Percentiles rank a stretch among this genome's conserved stretches.
Conservation (phyloP, 2,113 vertebrate species). For the Halichoeres trimaculatus region DNA sequence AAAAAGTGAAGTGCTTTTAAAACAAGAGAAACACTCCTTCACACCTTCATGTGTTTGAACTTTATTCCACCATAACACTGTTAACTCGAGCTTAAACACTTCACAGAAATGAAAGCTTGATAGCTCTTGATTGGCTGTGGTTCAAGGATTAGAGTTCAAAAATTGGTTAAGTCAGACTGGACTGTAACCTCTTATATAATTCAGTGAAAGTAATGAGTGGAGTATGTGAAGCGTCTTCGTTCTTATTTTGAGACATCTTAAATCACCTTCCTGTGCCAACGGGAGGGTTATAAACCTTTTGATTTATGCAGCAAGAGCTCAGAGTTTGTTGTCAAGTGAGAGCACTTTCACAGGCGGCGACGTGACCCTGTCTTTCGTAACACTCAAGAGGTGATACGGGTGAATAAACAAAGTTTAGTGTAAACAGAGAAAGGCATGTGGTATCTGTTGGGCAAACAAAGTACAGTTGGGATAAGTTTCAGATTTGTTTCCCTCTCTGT, state of each 20-base stretch:
- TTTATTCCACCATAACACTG: slow-evolving; percentile 8
- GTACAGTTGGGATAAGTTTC: neutral
- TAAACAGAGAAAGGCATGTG: neutral
- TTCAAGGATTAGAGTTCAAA: slow-evolving; percentile 41
- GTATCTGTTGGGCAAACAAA: slow-evolving; percentile 5
- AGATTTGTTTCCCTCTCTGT: no score
- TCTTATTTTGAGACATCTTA: slow-evolving; percentile 11
- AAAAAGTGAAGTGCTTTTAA: no score
- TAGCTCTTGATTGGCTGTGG: neutral
- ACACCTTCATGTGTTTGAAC: neutral
- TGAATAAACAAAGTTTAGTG: neutral
- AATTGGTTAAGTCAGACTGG: slow-evolving; percentile 23
- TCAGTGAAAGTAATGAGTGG: neutral
- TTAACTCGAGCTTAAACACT: slow-evolving; percentile 15
- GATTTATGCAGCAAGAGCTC: neutral
- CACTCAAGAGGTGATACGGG: slow-evolving; percentile 7
- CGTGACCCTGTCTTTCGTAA: neutral
- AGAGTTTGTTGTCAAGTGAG: neutral
- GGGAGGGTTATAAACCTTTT: neutral
- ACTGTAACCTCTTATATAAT: slow-evolving; percentile 28
- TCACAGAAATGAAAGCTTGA: neutral
- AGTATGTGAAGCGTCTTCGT: neutral
- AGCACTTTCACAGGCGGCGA: no score
- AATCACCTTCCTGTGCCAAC: neutral
- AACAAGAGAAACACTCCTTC: no score